Evolutionary conservation across 64 coral and sea anemone genomes (phyloP), one percentile per base, ranked within the genome.

Genomic region (Hydrozoanthus tunicans): DNA sequence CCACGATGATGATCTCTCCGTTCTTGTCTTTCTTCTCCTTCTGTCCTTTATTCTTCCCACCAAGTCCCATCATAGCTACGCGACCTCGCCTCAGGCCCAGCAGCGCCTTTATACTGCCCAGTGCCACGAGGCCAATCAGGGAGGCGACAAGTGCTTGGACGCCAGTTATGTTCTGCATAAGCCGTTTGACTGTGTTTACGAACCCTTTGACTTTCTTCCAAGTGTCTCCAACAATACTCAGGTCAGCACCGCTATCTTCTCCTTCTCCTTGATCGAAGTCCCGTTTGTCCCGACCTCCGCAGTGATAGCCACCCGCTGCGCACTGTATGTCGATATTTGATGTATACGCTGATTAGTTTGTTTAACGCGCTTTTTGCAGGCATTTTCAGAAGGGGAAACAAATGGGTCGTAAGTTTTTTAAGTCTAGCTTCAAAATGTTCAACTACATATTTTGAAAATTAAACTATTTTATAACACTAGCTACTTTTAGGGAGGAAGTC

Each of bases 1-100:
- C 95, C 10, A 96, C 90, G 8, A 94, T 86, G 15, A 96, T 72
- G 70, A 96, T 96, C 71, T 92, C 81, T 2, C 95, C 95, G 10
- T 56, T 65, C 14, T 96, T 83, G 20, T 89, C 62, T 24, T 54
- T 86, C 56, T 92, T 91, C 5, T 65, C 62, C 5, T 64, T 75
- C 26, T 63, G 84, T 0, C 77, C 77, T 78, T 90, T 89, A 5
- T 68, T 91, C 26, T 73, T 61, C 5, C 91, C 94, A 14, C 94
- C 91, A 57, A 93, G 82, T 26, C 95, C 95, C 78, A 96, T 91
- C 25, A 82, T 83, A 7, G 95, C 92, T 14, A 96, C 64, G 4
- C 89, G 10, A 9, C 15, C 17, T 75, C 61, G 77, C 9, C 89
- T 51, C 2, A 79, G 73, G 3, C 77, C 89, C 4, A 86, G 27